A percentile compares a stretch with the other conserved stretches of the same genome.
These are phyloP conservation scores for Gnatocerus cornutus DNA, from an alignment of 2,888 invertebrate genomes.

Conservation along the genomic window DNA sequence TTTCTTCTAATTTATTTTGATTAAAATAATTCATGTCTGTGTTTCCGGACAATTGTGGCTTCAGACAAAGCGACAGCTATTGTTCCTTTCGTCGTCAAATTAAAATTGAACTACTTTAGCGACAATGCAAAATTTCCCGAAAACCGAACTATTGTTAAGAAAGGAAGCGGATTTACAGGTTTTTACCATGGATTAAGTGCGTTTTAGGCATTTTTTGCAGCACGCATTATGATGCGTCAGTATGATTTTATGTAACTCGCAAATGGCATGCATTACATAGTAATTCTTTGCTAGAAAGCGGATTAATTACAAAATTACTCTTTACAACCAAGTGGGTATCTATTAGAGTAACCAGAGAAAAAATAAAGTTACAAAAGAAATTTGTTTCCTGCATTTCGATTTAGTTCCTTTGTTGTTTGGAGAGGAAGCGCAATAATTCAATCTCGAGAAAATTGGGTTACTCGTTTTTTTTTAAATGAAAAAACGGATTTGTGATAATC, in stretches of 20 bases:
- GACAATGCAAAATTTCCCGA: conserved; percentile 37
- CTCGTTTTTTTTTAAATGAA: conserved; percentile 20
- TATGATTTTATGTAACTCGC: conserved; percentile 44
- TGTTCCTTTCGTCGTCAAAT: background rate
- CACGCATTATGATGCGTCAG: conserved; percentile 36
- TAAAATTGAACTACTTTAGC: conserved; percentile 39
- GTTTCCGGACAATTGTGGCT: conserved; percentile 10
- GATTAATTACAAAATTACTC: conserved; percentile 44
- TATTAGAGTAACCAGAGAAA: conserved; percentile 27
- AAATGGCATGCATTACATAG: conserved; percentile 32
- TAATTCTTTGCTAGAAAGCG: conserved; percentile 40
- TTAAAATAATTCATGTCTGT: background rate
- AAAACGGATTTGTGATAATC: conserved; percentile 24
- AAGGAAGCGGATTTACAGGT: conserved; percentile 33
- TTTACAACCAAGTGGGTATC: conserved; percentile 8
- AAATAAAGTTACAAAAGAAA: conserved; percentile 36
- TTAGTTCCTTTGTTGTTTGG: conserved; percentile 36
- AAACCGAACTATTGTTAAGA: conserved; percentile 24
- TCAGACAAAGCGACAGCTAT: conserved; percentile 5
- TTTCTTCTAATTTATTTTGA: background rate
- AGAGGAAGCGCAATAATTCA: conserved; percentile 29
- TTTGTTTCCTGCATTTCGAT: conserved; percentile 40
- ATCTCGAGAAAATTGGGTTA: conserved; percentile 31
- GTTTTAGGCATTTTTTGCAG: too few relatives aligned
- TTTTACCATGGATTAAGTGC: too few relatives aligned